Evolutionary conservation across 2,797 vertebrate species (phyloP).

Genomic region (Denticeps clupeoides): DNA sequence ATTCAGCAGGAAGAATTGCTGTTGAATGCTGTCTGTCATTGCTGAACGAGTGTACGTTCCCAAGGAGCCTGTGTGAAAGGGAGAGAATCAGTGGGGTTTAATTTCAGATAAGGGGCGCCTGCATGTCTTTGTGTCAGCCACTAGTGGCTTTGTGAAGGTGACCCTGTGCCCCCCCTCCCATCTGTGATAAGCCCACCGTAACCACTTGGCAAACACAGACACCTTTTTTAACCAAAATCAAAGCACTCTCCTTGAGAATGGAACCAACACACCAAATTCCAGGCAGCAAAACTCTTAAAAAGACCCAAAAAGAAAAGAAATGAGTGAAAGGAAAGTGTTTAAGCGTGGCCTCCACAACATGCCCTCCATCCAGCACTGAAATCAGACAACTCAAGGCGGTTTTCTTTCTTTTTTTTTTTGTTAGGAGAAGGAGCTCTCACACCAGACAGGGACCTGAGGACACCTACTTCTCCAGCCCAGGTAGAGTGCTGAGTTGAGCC

Average conservation of each 20-base stretch:
- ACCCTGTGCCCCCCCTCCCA: constrained; percentile 34
- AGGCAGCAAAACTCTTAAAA: no score
- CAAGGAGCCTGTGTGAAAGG: constrained; percentile 44
- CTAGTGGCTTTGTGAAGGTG: constrained; percentile 46
- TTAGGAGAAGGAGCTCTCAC: constrained; percentile 65
- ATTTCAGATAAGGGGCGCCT: constrained; percentile 52
- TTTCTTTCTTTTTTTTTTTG: constrained; percentile 24
- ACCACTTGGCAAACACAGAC: constrained; percentile 50
- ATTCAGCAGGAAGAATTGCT: constrained; percentile 43
- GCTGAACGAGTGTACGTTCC: constrained; percentile 43
- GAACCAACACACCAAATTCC: no score
- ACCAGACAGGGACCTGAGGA: constrained; percentile 76
- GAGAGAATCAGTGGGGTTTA: constrained; percentile 47
- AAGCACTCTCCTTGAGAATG: constrained; percentile 28
- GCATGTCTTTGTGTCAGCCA: constrained; percentile 40
- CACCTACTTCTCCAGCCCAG: constrained; percentile 84
- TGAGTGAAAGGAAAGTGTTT: no score
- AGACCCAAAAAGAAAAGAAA: no score
- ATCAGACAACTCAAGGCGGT: constrained; percentile 10
- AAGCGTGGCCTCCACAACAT: no score
- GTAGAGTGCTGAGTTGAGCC: constrained; percentile 48
- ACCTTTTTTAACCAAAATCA: constrained; percentile 32
- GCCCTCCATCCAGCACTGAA: constrained; percentile 9
- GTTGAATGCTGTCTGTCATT: constrained; percentile 48
- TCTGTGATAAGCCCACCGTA: constrained; percentile 36